phyloP scores from a whole-genome alignment of 2,113 vertebrate species.

The Colossoma macropomum region DNA sequence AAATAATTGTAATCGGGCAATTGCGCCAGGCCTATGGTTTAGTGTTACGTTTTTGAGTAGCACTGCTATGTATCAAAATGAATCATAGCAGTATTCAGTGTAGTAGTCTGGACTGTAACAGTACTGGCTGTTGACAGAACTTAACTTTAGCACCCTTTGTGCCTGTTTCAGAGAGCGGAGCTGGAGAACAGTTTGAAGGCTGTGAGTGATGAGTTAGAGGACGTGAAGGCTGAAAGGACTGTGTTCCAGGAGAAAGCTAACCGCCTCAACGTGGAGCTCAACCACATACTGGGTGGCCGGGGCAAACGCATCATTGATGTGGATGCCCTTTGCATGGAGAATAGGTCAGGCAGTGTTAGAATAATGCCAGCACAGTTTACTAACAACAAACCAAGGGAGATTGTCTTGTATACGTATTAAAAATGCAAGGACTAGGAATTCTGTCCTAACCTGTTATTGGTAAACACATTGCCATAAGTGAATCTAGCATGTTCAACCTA shows the following conservation, averaged over 20 bases:
- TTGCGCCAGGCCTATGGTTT: no score
- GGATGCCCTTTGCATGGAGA: conserved; percentile 96
- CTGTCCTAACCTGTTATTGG: no score
- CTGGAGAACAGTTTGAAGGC: conserved; percentile 88
- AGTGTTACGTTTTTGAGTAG: no score
- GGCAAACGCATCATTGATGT: conserved; percentile 90
- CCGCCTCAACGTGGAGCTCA: conserved; percentile 92
- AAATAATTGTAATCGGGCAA: no score
- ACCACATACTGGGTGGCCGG: conserved; percentile 89
- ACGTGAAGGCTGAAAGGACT: conserved; percentile 87
- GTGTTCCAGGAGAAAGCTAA: conserved; percentile 94
- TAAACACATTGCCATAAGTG: neutral
- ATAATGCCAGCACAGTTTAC: neutral
- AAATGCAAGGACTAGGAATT: neutral
- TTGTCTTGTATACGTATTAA: neutral
- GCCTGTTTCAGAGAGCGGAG: conserved; percentile 82
- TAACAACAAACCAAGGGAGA: neutral
- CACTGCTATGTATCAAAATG: neutral
- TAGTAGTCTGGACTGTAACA: neutral
- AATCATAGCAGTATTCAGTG: neutral
- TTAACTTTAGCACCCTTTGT: neutral
- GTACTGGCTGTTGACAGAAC: neutral
- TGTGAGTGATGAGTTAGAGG: conserved; percentile 89
- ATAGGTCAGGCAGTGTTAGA: conserved; percentile 76
- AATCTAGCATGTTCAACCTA: neutral